Evolutionary conservation across 2,797 vertebrate species (phyloP), one percentile per base, ranked within the genome.

Genomic region (Pelobates cultripes): DNA sequence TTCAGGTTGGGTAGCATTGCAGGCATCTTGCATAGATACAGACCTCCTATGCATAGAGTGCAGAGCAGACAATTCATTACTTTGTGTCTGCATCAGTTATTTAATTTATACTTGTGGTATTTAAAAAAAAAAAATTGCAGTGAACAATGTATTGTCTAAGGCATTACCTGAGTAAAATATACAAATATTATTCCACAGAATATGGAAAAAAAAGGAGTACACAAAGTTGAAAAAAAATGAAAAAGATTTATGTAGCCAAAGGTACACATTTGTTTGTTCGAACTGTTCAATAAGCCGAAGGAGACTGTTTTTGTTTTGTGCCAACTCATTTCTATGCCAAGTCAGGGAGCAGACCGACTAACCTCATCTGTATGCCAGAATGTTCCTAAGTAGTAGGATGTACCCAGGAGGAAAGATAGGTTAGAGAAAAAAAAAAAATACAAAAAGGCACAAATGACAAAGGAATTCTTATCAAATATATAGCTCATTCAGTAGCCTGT

Each of bases 301-400:
- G 28, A 10, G 6, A 28, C n/a, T 4, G 5, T 17, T 64, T 17
- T 40, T 28, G 61, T 4, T 64, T 17, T 40, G 57, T 71, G 77
- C 77, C 77, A 72, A 72, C 42, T 64, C n/a, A 42, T 42, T 17
- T 42, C 43, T 40, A 72, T 79, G 77, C 70, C 70, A 79, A 79
- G 77, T 70, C 57, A 72, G 44, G 61, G 44, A 79, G 77, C 70
- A 79, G 77, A 64, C 63, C 47, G 70, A 5, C 69, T 79, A 70
- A 79, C 69, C 77, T 79, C 28, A 79, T 79, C 77, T 51, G 69
- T 40, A 72, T 72, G 69, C 68, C 77, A 78, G 43, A 53, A 40
- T 70, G 77, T 69, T 51, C 42, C 28, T 51, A 71, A 64, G 61
- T 64, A 40, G 61, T 17, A 64, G 17, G 61, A 28, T 28, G 61